Percentiles rank a stretch among this genome's conserved stretches.
Evolutionary conservation across 2,888 invertebrate species (phyloP).

Genomic region (Caenorhabditis macrosperma): DNA sequence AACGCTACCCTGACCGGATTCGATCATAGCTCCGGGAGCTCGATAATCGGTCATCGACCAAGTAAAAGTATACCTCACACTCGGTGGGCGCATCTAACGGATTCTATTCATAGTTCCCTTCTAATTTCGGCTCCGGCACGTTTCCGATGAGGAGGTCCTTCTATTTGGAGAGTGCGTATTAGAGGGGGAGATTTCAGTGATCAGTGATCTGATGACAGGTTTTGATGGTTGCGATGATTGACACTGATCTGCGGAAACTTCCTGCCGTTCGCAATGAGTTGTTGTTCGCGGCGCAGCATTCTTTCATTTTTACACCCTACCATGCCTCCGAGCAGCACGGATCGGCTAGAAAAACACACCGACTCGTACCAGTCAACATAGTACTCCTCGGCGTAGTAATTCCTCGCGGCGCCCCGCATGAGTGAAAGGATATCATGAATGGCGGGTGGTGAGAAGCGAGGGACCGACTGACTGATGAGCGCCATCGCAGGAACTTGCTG

Average conservation of each 20-base stretch:
- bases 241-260: neutral
- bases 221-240: neutral
- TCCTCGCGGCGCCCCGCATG: neutral
- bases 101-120: neutral
- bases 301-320: slow-evolving; percentile 3
- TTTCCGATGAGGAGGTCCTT: too few species aligned
- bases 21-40: neutral
- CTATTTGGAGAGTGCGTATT: too few species aligned
- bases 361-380: slow-evolving; percentile 2
- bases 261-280: neutral
- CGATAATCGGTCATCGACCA: neutral
- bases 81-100: neutral
- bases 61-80: too few species aligned
- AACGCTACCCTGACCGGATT: neutral
- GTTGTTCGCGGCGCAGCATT: slow-evolving; percentile 4
- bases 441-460: neutral
- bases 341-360: neutral
- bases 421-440: neutral
- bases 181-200: neutral
- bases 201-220: neutral
- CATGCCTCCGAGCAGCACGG: neutral
- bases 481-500: neutral
- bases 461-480: neutral
- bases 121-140: neutral
- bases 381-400: neutral